Conservation (phyloP, 1,140 invertebrate species). For the Drosophila kurseongensis region DNA sequence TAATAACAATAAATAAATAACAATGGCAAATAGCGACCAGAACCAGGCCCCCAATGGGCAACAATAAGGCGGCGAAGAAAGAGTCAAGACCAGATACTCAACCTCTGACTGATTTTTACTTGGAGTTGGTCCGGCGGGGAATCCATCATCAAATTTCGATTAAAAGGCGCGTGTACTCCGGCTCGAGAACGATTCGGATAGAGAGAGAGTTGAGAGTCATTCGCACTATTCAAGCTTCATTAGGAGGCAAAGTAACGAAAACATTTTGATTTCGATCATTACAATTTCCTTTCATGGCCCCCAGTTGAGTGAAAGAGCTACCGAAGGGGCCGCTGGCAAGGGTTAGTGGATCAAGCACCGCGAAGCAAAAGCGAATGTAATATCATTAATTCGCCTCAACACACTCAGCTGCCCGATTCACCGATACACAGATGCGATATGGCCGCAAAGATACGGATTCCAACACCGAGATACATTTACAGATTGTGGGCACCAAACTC, state of each 20-base stretch:
- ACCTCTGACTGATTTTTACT: conserved; percentile 35
- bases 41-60: conserved; percentile 53
- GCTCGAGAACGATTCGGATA: conserved; percentile 12
- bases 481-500: conserved; percentile 58
- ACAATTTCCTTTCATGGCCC: conserved; percentile 77
- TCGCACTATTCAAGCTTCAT: conserved; percentile 82
- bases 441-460: conserved; percentile 33
- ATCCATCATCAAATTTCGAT: conserved; percentile 83
- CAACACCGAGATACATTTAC: conserved; percentile 57
- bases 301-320: conserved; percentile 68
- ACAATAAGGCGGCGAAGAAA: conserved; percentile 53
- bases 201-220: conserved; percentile 65
- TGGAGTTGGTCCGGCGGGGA: conserved; percentile 19
- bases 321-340: conserved; percentile 60
- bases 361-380: conserved; percentile 57
- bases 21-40: conserved; percentile 76
- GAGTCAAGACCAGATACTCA: conserved; percentile 51
- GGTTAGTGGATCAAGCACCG: conserved; percentile 76
- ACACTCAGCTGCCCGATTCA: conserved; percentile 19
- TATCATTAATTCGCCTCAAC: conserved; percentile 78
- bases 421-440: conserved; percentile 25
- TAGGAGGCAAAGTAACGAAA: conserved; percentile 81
- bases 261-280: conserved; percentile 83
- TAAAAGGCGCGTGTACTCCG: conserved; percentile 73
- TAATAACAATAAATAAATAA: conserved; percentile 83